Base-by-base conservation (phyloP, 2,888 invertebrate species). In the Hyposoter didymator region DNA sequence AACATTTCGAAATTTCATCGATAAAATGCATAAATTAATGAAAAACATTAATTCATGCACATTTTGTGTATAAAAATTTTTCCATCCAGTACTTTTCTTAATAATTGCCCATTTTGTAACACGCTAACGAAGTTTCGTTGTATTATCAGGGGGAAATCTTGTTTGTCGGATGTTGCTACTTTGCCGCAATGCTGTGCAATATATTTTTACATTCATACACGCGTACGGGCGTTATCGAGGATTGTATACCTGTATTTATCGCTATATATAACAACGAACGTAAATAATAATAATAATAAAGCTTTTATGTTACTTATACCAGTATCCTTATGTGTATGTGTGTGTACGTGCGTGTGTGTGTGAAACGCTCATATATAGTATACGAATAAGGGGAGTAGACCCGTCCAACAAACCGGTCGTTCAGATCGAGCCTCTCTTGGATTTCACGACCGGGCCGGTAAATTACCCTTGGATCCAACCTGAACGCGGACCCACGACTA, bases 361-460 rank as follows among this genome's bases (percentile, higher is more conserved):
- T 19, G 14, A 6, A 43, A 62, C n/a, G 35, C 22, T 28, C n/a
- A 22, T 69, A 79, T 17, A 72, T 69, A 32, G 32, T n/a, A n/a
- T n/a, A 28, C n/a, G 52, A 74, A 67, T 32, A 55, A 59, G 81
- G 67, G 45, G 32, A 67, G 84, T 32, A 70, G 84, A 66, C 75
- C 76, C 80, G 73, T 49, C 75, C 75, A 80, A 76, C 75, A 80
- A 80, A 84, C 84, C 84, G 84, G 84, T 84, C 80, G 80, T 70
- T 76, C 72, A 35, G 76, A 80, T 80, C 80, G 80, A 80, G 75
- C 75, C 79, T 72, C 84, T 70, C 64, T 22, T 81, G 74, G 84
- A 84, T 84, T 84, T 84, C 80, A 84, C 66, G 84, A 84, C 84
- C 75, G 84, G 67, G 80, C 49, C 74, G 67, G 74, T 75, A 84